A percentile compares a stretch with the other conserved stretches of the same genome.
Conservation (phyloP, 2,113 vertebrate genomes). For the Rhizomys pruinosus region DNA sequence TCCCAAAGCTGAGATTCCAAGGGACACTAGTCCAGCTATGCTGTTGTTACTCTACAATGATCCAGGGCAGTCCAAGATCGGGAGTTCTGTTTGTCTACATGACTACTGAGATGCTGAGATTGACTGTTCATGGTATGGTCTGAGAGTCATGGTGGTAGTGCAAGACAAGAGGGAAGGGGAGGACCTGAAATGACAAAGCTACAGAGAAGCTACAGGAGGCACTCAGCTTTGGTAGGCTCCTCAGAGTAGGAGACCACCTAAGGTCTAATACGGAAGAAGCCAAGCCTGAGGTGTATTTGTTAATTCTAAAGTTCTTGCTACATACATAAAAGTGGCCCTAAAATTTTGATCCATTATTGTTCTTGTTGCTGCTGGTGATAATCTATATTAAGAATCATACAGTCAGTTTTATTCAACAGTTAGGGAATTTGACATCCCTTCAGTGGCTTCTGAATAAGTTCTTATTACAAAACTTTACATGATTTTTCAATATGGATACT, state of each 20-base stretch:
- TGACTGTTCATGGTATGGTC: not conserved
- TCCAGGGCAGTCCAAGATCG: accelerated
- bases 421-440: conserved; percentile 40
- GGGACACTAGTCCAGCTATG: not conserved
- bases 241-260: not conserved
- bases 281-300: not conserved
- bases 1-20: not conserved
- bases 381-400: conserved; percentile 40
- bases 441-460: conserved; percentile 54
- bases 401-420: conserved; percentile 49
- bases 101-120: not conserved
- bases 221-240: not conserved
- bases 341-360: conserved; percentile 40
- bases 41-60: not conserved
- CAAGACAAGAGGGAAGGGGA: not conserved
- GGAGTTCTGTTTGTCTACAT: not conserved
- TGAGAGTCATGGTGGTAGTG: not conserved
- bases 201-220: not conserved
- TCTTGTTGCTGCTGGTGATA: not conserved
- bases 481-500: conserved; percentile 44
- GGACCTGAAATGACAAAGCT: not conserved
- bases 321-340: conserved; percentile 51
- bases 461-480: conserved; percentile 58
- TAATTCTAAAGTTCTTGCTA: conserved; percentile 42
- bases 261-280: not conserved